Conservation (phyloP, 2,113 vertebrate genomes). For the Balaeniceps rex region DNA sequence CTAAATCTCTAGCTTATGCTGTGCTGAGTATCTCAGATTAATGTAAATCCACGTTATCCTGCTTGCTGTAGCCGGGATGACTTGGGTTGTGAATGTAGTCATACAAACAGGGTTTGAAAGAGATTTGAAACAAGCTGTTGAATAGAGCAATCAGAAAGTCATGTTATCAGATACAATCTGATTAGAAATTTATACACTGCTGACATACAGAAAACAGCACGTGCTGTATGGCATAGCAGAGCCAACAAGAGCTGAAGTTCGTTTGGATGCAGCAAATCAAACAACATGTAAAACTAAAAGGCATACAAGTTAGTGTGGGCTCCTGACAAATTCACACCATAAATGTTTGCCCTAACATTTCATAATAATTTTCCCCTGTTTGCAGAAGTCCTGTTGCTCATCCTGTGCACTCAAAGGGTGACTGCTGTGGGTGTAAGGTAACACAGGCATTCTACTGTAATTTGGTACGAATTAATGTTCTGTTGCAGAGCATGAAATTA, state of each 20-base stretch:
- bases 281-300: not conserved
- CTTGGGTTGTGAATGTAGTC: slow-evolving; percentile 43
- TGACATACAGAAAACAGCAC: not conserved
- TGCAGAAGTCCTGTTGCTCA: not conserved
- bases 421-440: not conserved
- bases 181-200: slow-evolving; percentile 30
- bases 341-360: not conserved
- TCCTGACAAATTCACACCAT: not conserved
- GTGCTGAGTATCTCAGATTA: slow-evolving; percentile 62
- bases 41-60: slow-evolving; percentile 65
- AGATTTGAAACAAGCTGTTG: slow-evolving; percentile 51
- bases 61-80: slow-evolving; percentile 23
- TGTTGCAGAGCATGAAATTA: slow-evolving; percentile 4
- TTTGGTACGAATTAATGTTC: not conserved
- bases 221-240: not conserved
- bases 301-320: not conserved
- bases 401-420: not conserved
- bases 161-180: slow-evolving; percentile 27
- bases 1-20: slow-evolving; percentile 62
- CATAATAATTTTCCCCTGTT: not conserved
- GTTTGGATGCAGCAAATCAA: not conserved
- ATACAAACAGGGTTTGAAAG: slow-evolving; percentile 43
- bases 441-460: not conserved
- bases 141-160: slow-evolving; percentile 55
- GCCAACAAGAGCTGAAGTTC: not conserved